Evolutionary conservation across 2,113 vertebrate species (phyloP), one percentile per base, ranked within the genome.

Genomic region (Pseudorhombus dupliciocellatus): DNA sequence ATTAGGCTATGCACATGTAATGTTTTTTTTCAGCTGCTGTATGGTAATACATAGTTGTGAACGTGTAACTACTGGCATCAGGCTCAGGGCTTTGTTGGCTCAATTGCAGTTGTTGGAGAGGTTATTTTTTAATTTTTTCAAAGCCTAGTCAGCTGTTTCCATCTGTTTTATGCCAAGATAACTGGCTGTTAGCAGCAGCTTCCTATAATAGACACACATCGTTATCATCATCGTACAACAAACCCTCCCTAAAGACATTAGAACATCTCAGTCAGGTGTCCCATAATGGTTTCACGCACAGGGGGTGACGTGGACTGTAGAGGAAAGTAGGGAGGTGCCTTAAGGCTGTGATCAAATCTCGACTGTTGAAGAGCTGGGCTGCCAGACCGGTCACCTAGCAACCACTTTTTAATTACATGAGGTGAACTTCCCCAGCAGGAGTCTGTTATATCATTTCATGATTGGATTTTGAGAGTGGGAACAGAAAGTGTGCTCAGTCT

Each of bases 371-470:
- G 56, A 85, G 66, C 77, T 3, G 54, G 64, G 57, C 66, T 62
- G 61, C 69, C 73, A 77, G 84, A 48, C 70, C 53, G 50, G 90
- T 92, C 84, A 84, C 89, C 86, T 88, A 90, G 91, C 88, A 92
- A 92, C 89, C 75, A 58, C 51, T 74, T 54, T 75, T 79, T 82
- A 81, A 87, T 83, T 77, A 84, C 65, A 76, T 66, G 71, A 84
- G 75, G 73, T 88, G 75, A 87, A 86, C 70, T 73, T 79, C 83
- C 72, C 65, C 15, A 12, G 69, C 66, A n/a, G 56, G 52, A 50
- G 26, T 21, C 66, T 44, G 37, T 21, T 46, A 5, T 24, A 24
- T 22, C 18, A 22, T 37, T 54, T 53, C 18, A 2, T 60, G 18
- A 37, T 22, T 25, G 16, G 10, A 24, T 48, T 24, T 69, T 25